These are phyloP conservation scores for Cromileptes altivelis DNA, from an alignment of 2,113 vertebrate species.

Conservation along the genomic window DNA sequence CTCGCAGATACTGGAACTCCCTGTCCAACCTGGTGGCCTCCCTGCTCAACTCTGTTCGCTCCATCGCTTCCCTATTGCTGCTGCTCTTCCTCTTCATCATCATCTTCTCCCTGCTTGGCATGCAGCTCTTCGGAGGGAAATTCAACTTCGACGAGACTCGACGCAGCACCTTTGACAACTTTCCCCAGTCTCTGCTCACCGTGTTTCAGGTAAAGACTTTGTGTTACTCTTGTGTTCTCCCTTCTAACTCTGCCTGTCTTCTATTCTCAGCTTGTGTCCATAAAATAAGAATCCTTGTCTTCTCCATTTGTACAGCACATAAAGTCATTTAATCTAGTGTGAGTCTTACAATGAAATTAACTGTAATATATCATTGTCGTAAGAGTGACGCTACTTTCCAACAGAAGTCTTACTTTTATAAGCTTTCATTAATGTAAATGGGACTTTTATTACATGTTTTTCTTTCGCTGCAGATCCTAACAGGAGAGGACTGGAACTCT, in stretches of 20 bases:
- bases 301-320: background rate
- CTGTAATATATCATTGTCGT: background rate
- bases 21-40: slow-evolving; percentile 98
- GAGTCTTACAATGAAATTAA: background rate
- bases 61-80: slow-evolving; percentile 96
- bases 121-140: slow-evolving; percentile 99
- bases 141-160: slow-evolving; percentile 99
- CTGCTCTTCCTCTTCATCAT: slow-evolving; percentile 99
- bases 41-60: slow-evolving; percentile 97
- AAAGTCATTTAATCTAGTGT: background rate
- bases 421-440: background rate
- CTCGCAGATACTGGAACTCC: slow-evolving; percentile 97
- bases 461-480: slow-evolving; percentile 91
- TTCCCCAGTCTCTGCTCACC: slow-evolving; percentile 98
- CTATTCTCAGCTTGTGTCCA: background rate
- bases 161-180: slow-evolving; percentile 98
- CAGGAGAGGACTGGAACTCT: slow-evolving; percentile 99
- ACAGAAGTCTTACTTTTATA: background rate
- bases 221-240: background rate
- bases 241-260: background rate
- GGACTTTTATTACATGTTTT: background rate
- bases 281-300: background rate
- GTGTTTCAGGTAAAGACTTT: slow-evolving; percentile 93
- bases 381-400: background rate
- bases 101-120: slow-evolving; percentile 98